Evolutionary conservation across 2,797 vertebrate genomes (phyloP).

Genomic region (Scarus forsteni): DNA sequence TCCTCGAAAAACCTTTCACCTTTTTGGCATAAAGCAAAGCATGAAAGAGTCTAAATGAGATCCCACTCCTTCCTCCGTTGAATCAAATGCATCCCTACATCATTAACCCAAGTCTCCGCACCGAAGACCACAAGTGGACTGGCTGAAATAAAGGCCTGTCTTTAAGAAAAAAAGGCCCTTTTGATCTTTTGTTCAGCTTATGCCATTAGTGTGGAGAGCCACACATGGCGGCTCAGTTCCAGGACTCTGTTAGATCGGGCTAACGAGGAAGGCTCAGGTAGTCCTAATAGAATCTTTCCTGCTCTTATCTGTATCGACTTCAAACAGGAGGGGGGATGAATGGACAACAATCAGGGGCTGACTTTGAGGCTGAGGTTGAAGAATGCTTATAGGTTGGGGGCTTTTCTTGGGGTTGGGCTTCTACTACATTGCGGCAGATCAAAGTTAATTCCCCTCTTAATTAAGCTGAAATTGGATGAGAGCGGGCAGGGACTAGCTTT

Average conservation of each 20-base stretch:
- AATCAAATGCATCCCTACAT: constrained; percentile 44
- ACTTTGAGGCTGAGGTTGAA: constrained; percentile 63
- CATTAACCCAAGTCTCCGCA: constrained; percentile 58
- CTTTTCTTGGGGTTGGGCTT: constrained; percentile 50
- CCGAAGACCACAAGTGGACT: constrained; percentile 33
- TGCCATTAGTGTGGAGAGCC: constrained; percentile 64
- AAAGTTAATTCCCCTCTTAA: constrained; percentile 82
- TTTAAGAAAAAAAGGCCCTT: constrained; percentile 38
- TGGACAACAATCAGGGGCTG: constrained; percentile 62
- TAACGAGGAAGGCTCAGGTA: constrained; percentile 77
- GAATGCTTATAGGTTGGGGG: constrained; percentile 58
- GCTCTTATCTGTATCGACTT: constrained; percentile 75
- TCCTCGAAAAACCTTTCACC: no score
- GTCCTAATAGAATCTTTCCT: constrained; percentile 71
- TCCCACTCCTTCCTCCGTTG: constrained; percentile 7
- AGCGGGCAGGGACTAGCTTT: constrained; percentile 69
- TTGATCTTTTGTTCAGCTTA: constrained; percentile 75
- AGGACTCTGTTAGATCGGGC: constrained; percentile 68
- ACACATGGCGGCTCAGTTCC: constrained; percentile 50
- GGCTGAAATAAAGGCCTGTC: constrained; percentile 52
- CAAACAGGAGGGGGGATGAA: constrained; percentile 66
- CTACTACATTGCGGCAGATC: constrained; percentile 62
- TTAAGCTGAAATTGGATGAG: constrained; percentile 77
- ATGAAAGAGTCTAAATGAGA: neutral
- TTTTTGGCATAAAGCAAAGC: neutral